phyloP scores from a whole-genome alignment of 2,888 invertebrate species.

The Philopedon plagiatum region DNA sequence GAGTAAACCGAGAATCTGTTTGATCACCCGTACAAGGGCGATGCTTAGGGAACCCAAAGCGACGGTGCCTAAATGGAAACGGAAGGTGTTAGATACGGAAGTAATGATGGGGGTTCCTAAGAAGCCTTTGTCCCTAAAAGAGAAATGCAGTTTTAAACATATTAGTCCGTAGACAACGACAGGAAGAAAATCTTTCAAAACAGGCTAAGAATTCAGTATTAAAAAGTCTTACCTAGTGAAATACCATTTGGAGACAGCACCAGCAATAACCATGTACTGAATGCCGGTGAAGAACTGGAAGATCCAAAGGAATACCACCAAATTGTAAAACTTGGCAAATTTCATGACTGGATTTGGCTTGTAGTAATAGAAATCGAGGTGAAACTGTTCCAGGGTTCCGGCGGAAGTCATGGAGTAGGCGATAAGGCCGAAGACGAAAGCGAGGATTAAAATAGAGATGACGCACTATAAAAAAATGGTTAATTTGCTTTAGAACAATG shows the following conservation, averaged over 20 bases:
- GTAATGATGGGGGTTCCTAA: constrained; percentile 54
- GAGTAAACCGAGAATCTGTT: constrained; percentile 46
- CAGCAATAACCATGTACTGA: constrained; percentile 76
- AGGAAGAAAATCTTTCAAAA: too few species aligned
- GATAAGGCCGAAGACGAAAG: constrained; percentile 58
- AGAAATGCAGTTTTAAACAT: too few species aligned
- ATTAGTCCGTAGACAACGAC: too few species aligned
- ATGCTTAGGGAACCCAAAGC: constrained; percentile 58
- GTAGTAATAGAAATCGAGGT: constrained; percentile 48
- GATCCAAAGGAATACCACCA: constrained; percentile 74
- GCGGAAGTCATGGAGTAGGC: constrained; percentile 51
- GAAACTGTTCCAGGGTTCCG: constrained; percentile 43
- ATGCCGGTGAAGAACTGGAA: constrained; percentile 75
- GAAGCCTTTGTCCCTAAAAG: constrained; percentile 55
- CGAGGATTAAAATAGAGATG: too few species aligned
- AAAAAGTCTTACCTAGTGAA: constrained; percentile 75
- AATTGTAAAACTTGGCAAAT: constrained; percentile 63
- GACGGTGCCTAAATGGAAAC: constrained; percentile 57
- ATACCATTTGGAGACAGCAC: constrained; percentile 77
- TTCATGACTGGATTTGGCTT: constrained; percentile 53
- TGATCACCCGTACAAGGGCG: constrained; percentile 55
- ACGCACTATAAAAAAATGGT: constrained; percentile 63
- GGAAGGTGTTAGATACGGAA: constrained; percentile 52
- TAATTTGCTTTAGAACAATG: too few species aligned
- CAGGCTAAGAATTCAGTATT: too few species aligned